Base-by-base conservation (phyloP, 2,888 invertebrate species). In the Eristalinus aeneus region DNA sequence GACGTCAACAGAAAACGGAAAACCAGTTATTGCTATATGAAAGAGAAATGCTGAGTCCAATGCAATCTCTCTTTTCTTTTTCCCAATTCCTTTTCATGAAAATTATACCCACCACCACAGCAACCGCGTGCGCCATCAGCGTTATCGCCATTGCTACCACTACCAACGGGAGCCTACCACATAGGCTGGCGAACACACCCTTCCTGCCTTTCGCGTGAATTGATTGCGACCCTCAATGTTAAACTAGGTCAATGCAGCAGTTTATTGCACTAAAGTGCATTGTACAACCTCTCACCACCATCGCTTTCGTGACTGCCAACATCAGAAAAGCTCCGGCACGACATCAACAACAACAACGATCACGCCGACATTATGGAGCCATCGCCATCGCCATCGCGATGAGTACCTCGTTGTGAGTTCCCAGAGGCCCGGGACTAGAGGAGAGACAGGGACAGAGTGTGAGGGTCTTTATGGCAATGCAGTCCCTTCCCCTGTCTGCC, bases 211-310 rank as follows among this genome's bases (percentile, higher is more conserved):
- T 67, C 81, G 31, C 36, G 56, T 36, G 63, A 64, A 58, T 71
- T 68, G 69, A 72, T 63, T 68, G 82, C 84, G 88, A 85, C 82
- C 94, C 94, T 79, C 87, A 88, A 84, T 74, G 80, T 81, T 71
- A 84, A 89, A 89, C 85, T 89, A 88, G 91, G 91, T 90, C 90
- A 91, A 90, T 91, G 90, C 91, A 90, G 91, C 85, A 89, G 89
- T 89, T 89, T 89, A 90, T 90, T 90, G 90, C 89, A 90, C 89
- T 82, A 75, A 78, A 78, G 88, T 80, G 81, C 87, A 78, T 83
- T 83, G 88, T 73, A 81, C 87, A 82, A 77, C 34, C 46, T 74
- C 32, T 73, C 73, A 69, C 46, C 46, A 46, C 46, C 12, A 39
- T 3, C 39, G 12, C 12, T 16, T 16, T 6, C 46, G 1, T n/a